Percentiles rank a stretch among this genome's conserved stretches.
phyloP scores from a whole-genome alignment of 37 sponge, comb jelly and placozoan species.

The Tethya wilhelma region DNA sequence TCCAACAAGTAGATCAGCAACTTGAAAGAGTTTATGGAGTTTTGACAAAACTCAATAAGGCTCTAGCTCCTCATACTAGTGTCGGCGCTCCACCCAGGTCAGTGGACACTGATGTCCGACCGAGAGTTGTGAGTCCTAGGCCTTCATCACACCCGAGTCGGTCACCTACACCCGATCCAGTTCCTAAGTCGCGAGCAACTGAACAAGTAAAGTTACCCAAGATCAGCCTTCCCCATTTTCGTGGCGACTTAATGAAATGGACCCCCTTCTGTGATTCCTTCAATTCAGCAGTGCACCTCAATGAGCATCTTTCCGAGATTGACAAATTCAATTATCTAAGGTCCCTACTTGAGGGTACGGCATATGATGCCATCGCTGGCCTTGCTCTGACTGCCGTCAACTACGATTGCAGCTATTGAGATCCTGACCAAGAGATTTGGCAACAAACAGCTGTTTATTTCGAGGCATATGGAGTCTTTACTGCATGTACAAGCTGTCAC shows the following conservation, averaged over 20 bases:
- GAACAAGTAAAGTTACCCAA: constrained; percentile 15
- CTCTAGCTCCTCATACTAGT: neutral
- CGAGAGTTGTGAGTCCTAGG: neutral
- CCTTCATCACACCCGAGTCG: neutral
- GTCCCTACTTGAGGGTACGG: constrained; percentile 36
- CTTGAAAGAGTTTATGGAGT: constrained; percentile 9
- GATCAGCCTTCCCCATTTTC: constrained; percentile 14
- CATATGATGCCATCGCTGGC: constrained; percentile 20
- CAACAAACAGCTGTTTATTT: constrained; percentile 36
- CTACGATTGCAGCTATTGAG: constrained; percentile 26
- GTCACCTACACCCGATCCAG: neutral
- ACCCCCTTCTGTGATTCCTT: constrained; percentile 40
- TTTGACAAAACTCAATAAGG: constrained; percentile 19
- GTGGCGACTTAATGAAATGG: constrained; percentile 21
- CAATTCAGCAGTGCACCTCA: constrained; percentile 18
- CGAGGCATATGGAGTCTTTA: constrained; percentile 44
- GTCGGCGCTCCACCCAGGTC: neutral
- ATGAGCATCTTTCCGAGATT: constrained; percentile 12
- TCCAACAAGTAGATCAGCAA: constrained; percentile 17
- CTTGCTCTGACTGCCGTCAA: constrained; percentile 21
- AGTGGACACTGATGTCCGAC: neutral
- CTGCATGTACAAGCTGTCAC: constrained; percentile 15
- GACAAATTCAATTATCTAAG: constrained; percentile 41
- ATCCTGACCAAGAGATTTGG: constrained; percentile 37
- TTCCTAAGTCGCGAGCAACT: neutral